These are phyloP conservation scores for Thaumatotibia leucotreta DNA, from an alignment of 1,140 invertebrate species.

Conservation along the genomic window DNA sequence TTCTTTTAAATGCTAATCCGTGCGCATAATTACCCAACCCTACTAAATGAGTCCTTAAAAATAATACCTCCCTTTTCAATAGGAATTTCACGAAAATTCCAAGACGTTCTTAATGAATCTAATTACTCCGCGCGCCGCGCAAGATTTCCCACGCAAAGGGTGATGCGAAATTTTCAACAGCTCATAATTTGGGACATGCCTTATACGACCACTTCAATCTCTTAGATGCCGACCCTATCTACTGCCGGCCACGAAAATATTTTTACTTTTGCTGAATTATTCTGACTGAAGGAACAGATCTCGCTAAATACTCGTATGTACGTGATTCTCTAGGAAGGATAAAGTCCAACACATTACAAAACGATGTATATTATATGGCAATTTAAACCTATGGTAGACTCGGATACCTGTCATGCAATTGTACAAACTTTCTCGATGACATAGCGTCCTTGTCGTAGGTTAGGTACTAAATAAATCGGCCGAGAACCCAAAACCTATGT, in stretches of 20 bases:
- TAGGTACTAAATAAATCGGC: too few species aligned
- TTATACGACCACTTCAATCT: constrained; percentile 13
- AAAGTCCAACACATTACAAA: too few species aligned
- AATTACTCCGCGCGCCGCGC: neutral
- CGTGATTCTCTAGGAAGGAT: too few species aligned
- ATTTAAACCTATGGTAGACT: too few species aligned
- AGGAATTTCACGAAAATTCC: neutral
- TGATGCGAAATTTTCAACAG: constrained; percentile 12
- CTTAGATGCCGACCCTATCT: neutral
- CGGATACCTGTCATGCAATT: too few species aligned
- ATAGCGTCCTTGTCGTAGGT: too few species aligned
- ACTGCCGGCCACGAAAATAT: neutral
- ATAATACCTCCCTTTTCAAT: neutral
- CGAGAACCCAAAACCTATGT: too few species aligned
- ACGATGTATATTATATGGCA: too few species aligned
- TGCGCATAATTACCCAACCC: too few species aligned
- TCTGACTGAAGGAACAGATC: neutral
- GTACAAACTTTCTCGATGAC: too few species aligned
- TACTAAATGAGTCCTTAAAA: neutral
- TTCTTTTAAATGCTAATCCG: too few species aligned
- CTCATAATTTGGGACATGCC: constrained; percentile 11
- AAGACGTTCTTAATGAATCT: constrained; percentile 7
- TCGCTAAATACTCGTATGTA: too few species aligned
- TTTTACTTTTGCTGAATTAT: neutral
- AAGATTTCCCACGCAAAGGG: constrained; percentile 4